Evolutionary conservation across 2,797 vertebrate species (phyloP), one percentile per base, ranked within the genome.

Genomic region (Hippocampus kuda): DNA sequence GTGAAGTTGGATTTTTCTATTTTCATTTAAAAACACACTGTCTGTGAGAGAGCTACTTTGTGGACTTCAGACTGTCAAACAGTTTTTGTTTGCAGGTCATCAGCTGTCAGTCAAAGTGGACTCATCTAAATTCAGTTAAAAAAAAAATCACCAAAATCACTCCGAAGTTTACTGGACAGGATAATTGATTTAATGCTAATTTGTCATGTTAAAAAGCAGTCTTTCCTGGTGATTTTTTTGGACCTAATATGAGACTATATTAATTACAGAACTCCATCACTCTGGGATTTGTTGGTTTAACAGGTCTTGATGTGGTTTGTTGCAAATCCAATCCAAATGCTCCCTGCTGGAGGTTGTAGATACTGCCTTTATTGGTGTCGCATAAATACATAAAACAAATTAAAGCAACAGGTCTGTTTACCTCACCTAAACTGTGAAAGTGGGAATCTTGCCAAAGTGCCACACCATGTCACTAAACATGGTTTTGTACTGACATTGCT

Each of bases 31-130:
- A 8, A 60, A 34, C 5, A 16, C 16, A 8, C 15, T 41, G 38
- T 13, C 38, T n/a, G 13, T 48, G 24, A 16, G 24, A 27, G 24
- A 67, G 16, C 18, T 20, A 51, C 0, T 68, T 70, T 38, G 65
- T 75, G 82, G 70, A 79, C 82, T 77, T 79, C 66, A 65, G 63
- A 53, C 77, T 5, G 53, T 67, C 68, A 26, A 66, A 22, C 69
- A 34, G 41, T 46, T 68, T 8, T 61, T 56, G 74, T 80, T 77
- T 68, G 48, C 67, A 59, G 61, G 56, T 38, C 59, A 61, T 34
- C 44, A 27, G 24, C 15, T 34, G 16, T 61, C 59, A 38, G 16
- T 61, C 16, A 56, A 56, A 18, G 15, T 34, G 16, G 11, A 26
- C 13, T 15, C 24, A 9, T 24, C 34, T 38, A 38, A 38, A n/a